Evolutionary conservation across 64 coral and sea anemone genomes (phyloP), one percentile per base, ranked within the genome.

Genomic region (Cladopsammia gracilis): DNA sequence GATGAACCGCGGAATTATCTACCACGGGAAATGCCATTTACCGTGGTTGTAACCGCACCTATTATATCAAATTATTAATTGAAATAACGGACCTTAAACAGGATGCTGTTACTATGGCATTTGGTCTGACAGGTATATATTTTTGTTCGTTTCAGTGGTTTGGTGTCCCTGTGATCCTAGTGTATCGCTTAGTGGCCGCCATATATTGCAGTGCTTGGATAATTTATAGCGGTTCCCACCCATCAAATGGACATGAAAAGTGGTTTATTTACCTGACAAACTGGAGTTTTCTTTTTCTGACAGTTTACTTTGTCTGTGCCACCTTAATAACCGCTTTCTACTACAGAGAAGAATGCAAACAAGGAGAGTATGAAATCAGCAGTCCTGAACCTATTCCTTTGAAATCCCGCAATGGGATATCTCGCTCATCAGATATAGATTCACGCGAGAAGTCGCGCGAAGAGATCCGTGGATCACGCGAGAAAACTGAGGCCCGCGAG

Each of bases 261-360:
- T 98, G 96, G 96, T 98, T 98, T 62, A 98, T 94, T 47, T 98
- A 91, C 82, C 88, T 98, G 0, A 98, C 92, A 49, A 98, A 98
- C 88, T 98, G 96, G 96, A 86, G 87, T 1, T 98, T 94, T 50
- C 25, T 98, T 1, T 88, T 91, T 20, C 23, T 98, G 16, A 98
- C 96, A 11, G 24, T 90, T 6, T 98, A 98, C 83, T 80, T 94
- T 42, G 24, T 91, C 12, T 87, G 76, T 68, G 82, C 96, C 16
- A 83, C 82, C 18, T 34, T 91, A n/a, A 59, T 98, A 56, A 91
- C 92, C 13, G 82, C 75, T 0, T 18, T 88, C 19, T 93, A 93
- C 47, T 93, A 93, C 62, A 83, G 68, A 44, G 91, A 49, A 8
- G 91, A 93, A 75, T 93, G 91, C n/a, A 86, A 67, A 64, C 58